Evolutionary conservation across 2,888 invertebrate species (phyloP), one percentile per base, ranked within the genome.

Genomic region (Sarcophaga rosellei): DNA sequence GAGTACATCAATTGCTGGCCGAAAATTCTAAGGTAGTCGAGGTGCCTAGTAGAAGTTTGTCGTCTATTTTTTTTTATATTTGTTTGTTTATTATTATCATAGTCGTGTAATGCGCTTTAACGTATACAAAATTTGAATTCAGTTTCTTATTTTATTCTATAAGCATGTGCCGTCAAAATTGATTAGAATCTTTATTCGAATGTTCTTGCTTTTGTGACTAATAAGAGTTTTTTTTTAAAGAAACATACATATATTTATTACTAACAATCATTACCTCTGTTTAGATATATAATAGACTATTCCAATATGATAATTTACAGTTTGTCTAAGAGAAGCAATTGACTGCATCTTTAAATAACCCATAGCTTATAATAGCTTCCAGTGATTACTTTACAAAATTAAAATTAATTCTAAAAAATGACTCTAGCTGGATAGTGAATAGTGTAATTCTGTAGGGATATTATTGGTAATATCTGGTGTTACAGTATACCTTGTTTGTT

Each of bases 11-110:
- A 87, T 95, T 98, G 94, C 94, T 98, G 91, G 97, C 98, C 88
- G 96, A 97, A 94, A 97, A 98, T 94, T 98, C 98, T 90, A 97
- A 97, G 96, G 97, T 97, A 95, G 94, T 94, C 94, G 94, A 94
- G 95, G 94, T 95, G 94, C 95, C 94, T 94, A 94, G 94, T 95
- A 94, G 94, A 91, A 91, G 91, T 91, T 94, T 93, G 90, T 90
- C 92, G 92, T 91, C 90, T 89, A 89, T 90, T 89, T 89, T 89
- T 89, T 74, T 89, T 17, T 59, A n/a, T 76, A 35, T 53, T 63
- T 68, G 85, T 72, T n/a, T 72, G 25, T 25, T 57, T 53, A 45
- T 81, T 21, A 63, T 53, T 68, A 65, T 17, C 53, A 53, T 66
- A 82, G 20, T 74, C 66, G 69, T 69, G 61, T 69, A 61, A 45